phyloP scores from a whole-genome alignment of 2,113 vertebrate species.

The Daubentonia madagascariensis region DNA sequence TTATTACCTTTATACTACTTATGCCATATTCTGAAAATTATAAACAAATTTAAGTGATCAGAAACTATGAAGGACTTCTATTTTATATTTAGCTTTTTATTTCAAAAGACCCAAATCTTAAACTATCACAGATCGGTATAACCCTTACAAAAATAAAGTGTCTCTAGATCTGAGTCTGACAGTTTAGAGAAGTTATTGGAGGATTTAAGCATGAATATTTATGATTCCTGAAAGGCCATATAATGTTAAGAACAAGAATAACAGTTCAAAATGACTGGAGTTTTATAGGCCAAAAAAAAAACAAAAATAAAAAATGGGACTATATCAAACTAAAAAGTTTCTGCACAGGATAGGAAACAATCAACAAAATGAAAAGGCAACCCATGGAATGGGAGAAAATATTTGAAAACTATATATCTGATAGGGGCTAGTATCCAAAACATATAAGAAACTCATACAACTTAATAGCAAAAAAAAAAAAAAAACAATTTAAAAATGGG shows the following conservation, averaged over 20 bases:
- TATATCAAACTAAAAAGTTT: background rate
- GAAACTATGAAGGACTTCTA: background rate
- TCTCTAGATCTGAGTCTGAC: background rate
- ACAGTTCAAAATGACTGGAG: background rate
- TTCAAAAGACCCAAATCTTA: background rate
- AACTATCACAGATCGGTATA: background rate
- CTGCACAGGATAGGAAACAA: background rate
- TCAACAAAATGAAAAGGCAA: background rate
- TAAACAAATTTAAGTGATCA: background rate
- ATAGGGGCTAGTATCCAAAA: background rate
- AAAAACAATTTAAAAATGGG: background rate
- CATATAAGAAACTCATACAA: background rate
- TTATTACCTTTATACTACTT: conserved; percentile 17
- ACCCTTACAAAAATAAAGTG: background rate
- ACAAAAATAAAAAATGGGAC: background rate
- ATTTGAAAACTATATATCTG: background rate
- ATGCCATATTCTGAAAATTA: conserved; percentile 15
- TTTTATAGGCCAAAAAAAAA: background rate
- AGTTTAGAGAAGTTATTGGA: background rate
- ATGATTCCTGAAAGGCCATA: background rate
- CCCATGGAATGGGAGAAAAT: background rate
- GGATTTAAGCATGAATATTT: background rate
- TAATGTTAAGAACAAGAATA: background rate
- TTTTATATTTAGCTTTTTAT: background rate
- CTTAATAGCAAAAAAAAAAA: background rate